These are phyloP conservation scores for Danaus plexippus DNA, from an alignment of 1,140 invertebrate species.

Conservation along the genomic window DNA sequence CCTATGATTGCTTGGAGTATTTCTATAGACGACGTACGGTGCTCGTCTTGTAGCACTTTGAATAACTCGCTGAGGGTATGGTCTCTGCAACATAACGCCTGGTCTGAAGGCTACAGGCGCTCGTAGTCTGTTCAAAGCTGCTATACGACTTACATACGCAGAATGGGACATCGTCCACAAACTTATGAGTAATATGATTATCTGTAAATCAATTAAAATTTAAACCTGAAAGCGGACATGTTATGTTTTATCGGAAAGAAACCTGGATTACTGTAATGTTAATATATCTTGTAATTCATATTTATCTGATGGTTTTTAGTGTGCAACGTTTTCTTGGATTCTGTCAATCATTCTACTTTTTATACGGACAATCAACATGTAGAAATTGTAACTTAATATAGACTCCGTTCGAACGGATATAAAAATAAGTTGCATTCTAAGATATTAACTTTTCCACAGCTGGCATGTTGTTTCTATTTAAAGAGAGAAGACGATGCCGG, in stretches of 20 bases:
- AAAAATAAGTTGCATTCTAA: too few relatives aligned
- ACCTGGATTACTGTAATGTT: neutral
- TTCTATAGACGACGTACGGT: constrained; percentile 51
- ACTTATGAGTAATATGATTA: constrained; percentile 13
- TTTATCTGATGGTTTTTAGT: too few relatives aligned
- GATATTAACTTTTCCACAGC: neutral
- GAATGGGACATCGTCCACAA: constrained; percentile 41
- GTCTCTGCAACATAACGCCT: constrained; percentile 39
- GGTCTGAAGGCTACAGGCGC: constrained; percentile 44
- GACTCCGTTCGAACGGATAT: too few relatives aligned
- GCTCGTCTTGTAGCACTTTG: constrained; percentile 39
- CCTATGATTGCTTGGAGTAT: constrained; percentile 36
- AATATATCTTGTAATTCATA: too few relatives aligned
- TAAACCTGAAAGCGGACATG: neutral
- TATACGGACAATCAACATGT: too few relatives aligned
- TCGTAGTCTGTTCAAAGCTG: constrained; percentile 33
- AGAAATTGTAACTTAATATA: too few relatives aligned
- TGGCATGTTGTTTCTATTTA: constrained; percentile 15
- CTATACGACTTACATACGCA: constrained; percentile 49
- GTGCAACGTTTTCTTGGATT: too few relatives aligned
- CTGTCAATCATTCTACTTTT: too few relatives aligned
- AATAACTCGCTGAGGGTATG: constrained; percentile 31
- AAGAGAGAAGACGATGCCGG: constrained; percentile 13
- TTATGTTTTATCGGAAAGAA: constrained; percentile 7
- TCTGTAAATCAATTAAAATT: constrained; percentile 8